Conservation (phyloP, 2,888 invertebrate species). For the Morpho deidamia region DNA sequence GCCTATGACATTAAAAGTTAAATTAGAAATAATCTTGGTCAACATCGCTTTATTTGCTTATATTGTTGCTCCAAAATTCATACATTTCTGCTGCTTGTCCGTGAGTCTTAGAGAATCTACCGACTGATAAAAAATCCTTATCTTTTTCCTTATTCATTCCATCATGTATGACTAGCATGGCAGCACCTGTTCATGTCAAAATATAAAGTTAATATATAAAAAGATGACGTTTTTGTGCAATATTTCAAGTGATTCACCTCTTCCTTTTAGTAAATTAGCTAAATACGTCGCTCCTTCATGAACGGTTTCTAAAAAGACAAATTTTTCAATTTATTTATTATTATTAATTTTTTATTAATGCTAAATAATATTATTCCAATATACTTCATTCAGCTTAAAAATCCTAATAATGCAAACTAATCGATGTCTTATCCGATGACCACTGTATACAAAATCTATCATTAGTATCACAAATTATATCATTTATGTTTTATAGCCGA, state of each 20-base stretch:
- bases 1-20: constrained; percentile 28
- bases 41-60: no score
- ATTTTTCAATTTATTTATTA: not conserved
- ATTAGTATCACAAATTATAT: no score
- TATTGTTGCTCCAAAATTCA: constrained; percentile 5
- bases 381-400: no score
- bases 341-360: no score
- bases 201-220: no score
- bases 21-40: not conserved
- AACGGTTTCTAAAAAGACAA: constrained; percentile 35
- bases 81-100: constrained; percentile 41
- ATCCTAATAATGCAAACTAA: no score
- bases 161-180: constrained; percentile 40
- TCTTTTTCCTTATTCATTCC: constrained; percentile 36
- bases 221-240: not conserved
- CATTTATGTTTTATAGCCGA: no score
- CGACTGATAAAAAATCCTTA: constrained; percentile 41
- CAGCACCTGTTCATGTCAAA: constrained; percentile 34
- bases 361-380: no score
- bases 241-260: constrained; percentile 34
- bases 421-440: no score
- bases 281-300: constrained; percentile 47
- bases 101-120: constrained; percentile 42
- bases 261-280: constrained; percentile 42
- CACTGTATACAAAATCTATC: no score